phyloP scores from a whole-genome alignment of 2,113 vertebrate genomes.

The Xiphophorus couchianus region DNA sequence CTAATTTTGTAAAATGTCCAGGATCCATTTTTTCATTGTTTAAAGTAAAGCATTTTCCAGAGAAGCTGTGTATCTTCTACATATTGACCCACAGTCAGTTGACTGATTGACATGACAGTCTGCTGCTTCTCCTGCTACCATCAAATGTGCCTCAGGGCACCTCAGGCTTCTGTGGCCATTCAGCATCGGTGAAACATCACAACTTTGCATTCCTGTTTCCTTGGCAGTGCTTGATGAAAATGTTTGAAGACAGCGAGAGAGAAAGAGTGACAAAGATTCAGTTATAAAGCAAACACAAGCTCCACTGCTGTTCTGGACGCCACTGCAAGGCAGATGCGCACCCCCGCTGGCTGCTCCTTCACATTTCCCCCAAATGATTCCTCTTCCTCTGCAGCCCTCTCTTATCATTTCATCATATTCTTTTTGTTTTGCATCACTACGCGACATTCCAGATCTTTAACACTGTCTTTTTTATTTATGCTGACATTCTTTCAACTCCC shows the following conservation, averaged over 20 bases:
- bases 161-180: conserved; percentile 26
- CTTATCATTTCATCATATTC: conserved; percentile 51
- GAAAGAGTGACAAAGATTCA: conserved; percentile 30
- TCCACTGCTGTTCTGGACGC: conserved; percentile 57
- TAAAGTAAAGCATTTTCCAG: not conserved
- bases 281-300: conserved; percentile 49
- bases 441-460: conserved; percentile 54
- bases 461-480: conserved; percentile 36
- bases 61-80: not conserved
- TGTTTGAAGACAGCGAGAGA: conserved; percentile 23
- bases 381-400: conserved; percentile 39
- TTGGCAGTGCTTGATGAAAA: conserved; percentile 26
- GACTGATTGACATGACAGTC: conserved; percentile 35
- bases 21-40: not conserved
- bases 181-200: conserved; percentile 9
- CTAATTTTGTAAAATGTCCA: not conserved
- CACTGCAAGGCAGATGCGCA: conserved; percentile 45
- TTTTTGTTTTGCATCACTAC: conserved; percentile 64
- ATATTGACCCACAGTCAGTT: conserved; percentile 13
- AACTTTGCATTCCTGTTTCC: conserved; percentile 31
- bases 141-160: conserved; percentile 35
- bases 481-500: conserved; percentile 53
- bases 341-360: conserved; percentile 53
- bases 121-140: conserved; percentile 33
- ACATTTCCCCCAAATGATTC: conserved; percentile 51